Base-by-base conservation (phyloP, 2,888 invertebrate genomes). In the Meteorus colon region DNA sequence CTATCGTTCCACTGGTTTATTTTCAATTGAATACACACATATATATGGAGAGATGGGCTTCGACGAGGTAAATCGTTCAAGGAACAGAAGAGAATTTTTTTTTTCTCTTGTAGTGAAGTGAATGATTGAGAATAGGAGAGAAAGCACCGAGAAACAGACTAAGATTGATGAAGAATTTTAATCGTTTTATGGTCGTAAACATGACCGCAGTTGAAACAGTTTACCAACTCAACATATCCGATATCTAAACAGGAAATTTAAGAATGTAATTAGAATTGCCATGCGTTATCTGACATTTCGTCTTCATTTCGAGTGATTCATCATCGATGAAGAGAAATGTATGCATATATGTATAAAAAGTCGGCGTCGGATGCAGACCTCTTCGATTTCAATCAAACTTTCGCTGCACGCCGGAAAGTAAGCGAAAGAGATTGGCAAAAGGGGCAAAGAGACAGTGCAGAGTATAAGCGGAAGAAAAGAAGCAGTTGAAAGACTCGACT, bases 381-480 rank as follows among this genome's bases (percentile, higher is more conserved):
- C 65, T 65, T 65, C 41, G 65, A 65, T 65, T 65, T 65, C 41
- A 65, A 65, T 37, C 65, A 65, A 65, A 65, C 65, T 65, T 65
- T 65, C 10, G 41, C 41, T 37, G 65, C 41, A 19, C 12, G 65
- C 41, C n/a, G 65, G 14, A 34, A 41, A 55, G 55, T 55, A 19
- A 55, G 55, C 55, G 24, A 55, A 19, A 55, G 55, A 55, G 19
- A 55, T 55, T 55, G 55, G 55, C n/a, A 55, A 55, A 55, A 55
- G 55, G 55, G n/a, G n/a, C 48, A 48, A 48, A 48, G n/a, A 48
- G n/a, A n/a, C n/a, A 48, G n/a, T n/a, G n/a, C n/a, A 48, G n/a
- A 48, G 55, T 19, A 62, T 31, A 62, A 55, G 55, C 19, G 19
- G 19, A 19, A 55, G 19, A n/a, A 19, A 19, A 55, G 19, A 55